Base-by-base conservation (phyloP, 2,888 invertebrate genomes). In the Phortica okadai region DNA sequence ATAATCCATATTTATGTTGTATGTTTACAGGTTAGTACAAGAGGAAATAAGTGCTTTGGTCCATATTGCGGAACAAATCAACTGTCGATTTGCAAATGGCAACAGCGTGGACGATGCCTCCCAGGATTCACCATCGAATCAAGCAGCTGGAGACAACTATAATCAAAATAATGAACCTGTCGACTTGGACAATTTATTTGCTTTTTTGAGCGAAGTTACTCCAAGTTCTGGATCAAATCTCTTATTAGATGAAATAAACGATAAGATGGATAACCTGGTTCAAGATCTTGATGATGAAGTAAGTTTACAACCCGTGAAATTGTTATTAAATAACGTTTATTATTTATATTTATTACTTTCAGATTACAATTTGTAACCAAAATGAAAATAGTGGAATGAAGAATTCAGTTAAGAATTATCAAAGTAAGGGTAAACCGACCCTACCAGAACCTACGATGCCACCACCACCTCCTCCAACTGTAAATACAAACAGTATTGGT, bases 161-260 rank as follows among this genome's bases (percentile, higher is more conserved):
- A 90, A 73, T 80, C 92, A 78, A 89, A 92, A 85, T 81, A 91
- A 94, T 8, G 96, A 96, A 87, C 95, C 96, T 0, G 96, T 97
- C 0, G 97, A 97, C 90, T 92, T 97, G 85, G 97, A 97, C 91
- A 97, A 97, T 91, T 92, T 97, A 84, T 97, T 97, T 92, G 97
- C 97, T 77, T 97, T 97, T 92, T 92, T 97, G 33, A 96, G 96
- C 0, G 97, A 97, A 84, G 95, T 96, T 58, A 93, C 93, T 79
- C 93, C 93, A 1, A 93, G 92, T 50, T 93, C 92, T 14, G 93
- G 93, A 85, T 93, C 93, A 84, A 94, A 94, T 81, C 94, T 94
- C 70, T 92, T 95, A 21, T 95, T 97, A 75, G 96, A 96, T 14
- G 96, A 97, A 91, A 96, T 97, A 62, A 96, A 96, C 0, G 95